Base-by-base conservation (phyloP, 2,113 vertebrate species). In the Laterallus jamaicensis region DNA sequence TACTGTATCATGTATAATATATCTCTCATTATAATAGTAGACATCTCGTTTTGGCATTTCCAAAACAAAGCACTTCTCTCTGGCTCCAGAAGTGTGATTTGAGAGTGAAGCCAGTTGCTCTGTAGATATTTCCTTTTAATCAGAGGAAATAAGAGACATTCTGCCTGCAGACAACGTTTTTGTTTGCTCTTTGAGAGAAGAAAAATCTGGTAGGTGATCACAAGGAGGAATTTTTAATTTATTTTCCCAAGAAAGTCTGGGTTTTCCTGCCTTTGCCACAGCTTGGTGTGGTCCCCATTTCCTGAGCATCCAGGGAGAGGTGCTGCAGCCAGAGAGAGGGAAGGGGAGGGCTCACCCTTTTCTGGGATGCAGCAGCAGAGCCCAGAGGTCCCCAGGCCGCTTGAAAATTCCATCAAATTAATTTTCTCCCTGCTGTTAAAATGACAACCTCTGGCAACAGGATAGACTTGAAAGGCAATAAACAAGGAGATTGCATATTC, bases 401-500 rank as follows among this genome's bases (percentile, higher is more conserved):
- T 85, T 78, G 50, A 66, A 76, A 86, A 79, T 64, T 62, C 77
- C 52, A 29, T 47, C 60, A 69, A 76, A 88, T 93, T 80, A 90
- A 88, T 97, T 95, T 92, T 91, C 74, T 88, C 77, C 59, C 54
- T 26, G 28, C 82, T 92, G 80, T 78, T 91, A 49, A 90, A 82
- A 77, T 68, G 84, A 82, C 70, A 94, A 80, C 81, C 92, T 87
- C 92, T 91, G 89, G 92, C 50, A 2, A 87, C n/a, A 88, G 86
- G 68, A 35, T 83, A 52, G 91, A 42, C 40, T 92, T 28, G 90
- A 78, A 71, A 95, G 86, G 85, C 84, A 91, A 87, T 89, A 92
- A 92, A 95, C 91, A 92, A 63, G 67, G 60, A 62, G 93, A 95
- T 77, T 40, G 75, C 62, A 52, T 63, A 76, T 95, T 97, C 81